A percentile compares a stretch with the other conserved stretches of the same genome.
phyloP scores from a whole-genome alignment of 2,888 invertebrate genomes.

The Bugulina stolonifera region DNA sequence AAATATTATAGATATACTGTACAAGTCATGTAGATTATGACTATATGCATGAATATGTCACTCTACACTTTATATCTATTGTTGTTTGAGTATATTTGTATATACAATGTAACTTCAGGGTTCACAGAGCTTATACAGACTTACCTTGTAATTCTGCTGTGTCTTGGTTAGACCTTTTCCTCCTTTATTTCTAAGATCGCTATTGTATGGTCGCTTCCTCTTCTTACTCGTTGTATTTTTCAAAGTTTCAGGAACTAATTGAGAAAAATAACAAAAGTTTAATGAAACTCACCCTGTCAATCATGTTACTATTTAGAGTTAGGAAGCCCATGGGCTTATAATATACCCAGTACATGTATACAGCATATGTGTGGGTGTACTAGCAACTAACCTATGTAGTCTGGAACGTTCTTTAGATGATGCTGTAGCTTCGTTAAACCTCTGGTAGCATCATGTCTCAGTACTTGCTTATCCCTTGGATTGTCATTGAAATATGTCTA shows the following conservation, averaged over 20 bases:
- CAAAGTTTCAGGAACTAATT: slow-evolving; percentile 65
- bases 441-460: slow-evolving; percentile 65
- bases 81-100: too few relatives aligned
- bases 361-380: too few relatives aligned
- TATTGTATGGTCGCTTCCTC: background rate
- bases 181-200: slow-evolving; percentile 7
- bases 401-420: slow-evolving; percentile 84
- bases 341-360: too few relatives aligned
- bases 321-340: too few relatives aligned
- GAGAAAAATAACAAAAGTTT: background rate
- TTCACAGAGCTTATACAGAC: too few relatives aligned
- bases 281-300: background rate
- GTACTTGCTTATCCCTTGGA: slow-evolving; percentile 75
- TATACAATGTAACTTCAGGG: too few relatives aligned
- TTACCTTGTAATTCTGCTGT: slow-evolving; percentile 28
- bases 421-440: slow-evolving; percentile 76
- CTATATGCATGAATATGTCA: too few relatives aligned
- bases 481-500: slow-evolving; percentile 87
- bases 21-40: too few relatives aligned
- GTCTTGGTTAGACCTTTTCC: slow-evolving; percentile 25
- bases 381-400: slow-evolving; percentile 60
- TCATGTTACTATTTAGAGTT: too few relatives aligned
- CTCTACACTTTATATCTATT: too few relatives aligned
- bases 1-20: too few relatives aligned
- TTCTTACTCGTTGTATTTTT: slow-evolving; percentile 58